phyloP scores from a whole-genome alignment of 2,113 vertebrate genomes.

The Ornithorhynchus anatinus region DNA sequence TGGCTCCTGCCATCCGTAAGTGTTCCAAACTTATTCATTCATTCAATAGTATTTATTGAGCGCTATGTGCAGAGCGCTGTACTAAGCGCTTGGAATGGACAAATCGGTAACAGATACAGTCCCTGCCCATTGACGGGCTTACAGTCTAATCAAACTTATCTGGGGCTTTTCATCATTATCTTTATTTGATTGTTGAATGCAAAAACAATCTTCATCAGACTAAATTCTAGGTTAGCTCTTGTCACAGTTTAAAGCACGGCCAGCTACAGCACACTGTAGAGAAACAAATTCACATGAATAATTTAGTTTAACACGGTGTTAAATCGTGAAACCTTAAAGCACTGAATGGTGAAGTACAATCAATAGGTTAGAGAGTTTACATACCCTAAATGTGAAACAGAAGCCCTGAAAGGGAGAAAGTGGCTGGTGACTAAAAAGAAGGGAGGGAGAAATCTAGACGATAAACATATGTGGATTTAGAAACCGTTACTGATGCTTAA shows the following conservation, averaged over 20 bases:
- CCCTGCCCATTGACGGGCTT: no score
- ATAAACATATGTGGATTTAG: neutral
- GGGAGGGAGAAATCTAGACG: neutral
- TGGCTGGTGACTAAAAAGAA: neutral
- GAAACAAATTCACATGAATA: neutral
- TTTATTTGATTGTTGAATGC: neutral
- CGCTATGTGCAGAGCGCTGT: no score
- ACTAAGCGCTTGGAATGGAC: no score
- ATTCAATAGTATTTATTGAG: no score
- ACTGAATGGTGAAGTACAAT: neutral
- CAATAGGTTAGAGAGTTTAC: neutral
- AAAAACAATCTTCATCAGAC: neutral
- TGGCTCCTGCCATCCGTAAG: no score
- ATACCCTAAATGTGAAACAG: neutral
- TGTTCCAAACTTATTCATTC: no score
- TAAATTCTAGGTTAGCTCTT: neutral
- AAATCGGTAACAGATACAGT: no score
- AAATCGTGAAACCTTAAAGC: neutral
- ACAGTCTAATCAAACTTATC: no score
- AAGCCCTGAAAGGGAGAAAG: neutral
- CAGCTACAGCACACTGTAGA: neutral
- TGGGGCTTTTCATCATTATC: no score
- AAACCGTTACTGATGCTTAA: neutral
- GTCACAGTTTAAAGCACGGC: neutral
- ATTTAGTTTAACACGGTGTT: slow-evolving; percentile 1